Evolutionary conservation across 2,113 vertebrate genomes (phyloP).

Genomic region (Gasterosteus aculeatus): DNA sequence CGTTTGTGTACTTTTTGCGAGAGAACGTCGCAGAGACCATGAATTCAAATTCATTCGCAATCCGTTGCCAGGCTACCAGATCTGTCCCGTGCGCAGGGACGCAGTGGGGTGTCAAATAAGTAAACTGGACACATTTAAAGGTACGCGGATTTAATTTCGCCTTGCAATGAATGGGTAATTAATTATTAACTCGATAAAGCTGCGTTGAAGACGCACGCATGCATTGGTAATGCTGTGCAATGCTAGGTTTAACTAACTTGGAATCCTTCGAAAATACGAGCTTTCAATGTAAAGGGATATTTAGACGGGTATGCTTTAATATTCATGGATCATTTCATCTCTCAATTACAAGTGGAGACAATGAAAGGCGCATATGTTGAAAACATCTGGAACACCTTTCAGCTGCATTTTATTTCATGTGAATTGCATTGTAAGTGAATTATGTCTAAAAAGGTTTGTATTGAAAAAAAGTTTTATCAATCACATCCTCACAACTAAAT

Average conservation of each 20-base stretch:
- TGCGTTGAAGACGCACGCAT: not conserved
- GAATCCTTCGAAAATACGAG: not conserved
- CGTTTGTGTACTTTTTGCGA: not conserved
- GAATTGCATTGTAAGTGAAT: not conserved
- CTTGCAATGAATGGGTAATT: not conserved
- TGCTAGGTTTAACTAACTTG: not conserved
- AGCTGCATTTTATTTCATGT: not conserved
- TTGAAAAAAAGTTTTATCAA: not conserved
- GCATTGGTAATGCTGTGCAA: not conserved
- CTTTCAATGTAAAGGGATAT: not conserved
- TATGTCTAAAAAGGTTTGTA: not conserved
- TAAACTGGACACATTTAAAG: not conserved
- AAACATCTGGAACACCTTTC: not conserved
- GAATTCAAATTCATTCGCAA: not conserved
- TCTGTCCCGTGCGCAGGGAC: not conserved
- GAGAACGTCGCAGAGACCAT: not conserved
- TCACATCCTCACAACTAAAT: not conserved
- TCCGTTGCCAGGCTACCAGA: not conserved
- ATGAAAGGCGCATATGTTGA: not conserved
- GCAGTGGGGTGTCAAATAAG: constrained; percentile 2
- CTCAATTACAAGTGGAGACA: not conserved
- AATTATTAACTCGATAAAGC: not conserved
- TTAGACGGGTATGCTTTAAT: not conserved
- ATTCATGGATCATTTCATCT: not conserved
- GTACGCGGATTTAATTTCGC: not conserved